Percentiles rank a stretch among this genome's conserved stretches.
Evolutionary conservation across 2,797 vertebrate genomes (phyloP).

Genomic region (Scolopax bukidnonensis): DNA sequence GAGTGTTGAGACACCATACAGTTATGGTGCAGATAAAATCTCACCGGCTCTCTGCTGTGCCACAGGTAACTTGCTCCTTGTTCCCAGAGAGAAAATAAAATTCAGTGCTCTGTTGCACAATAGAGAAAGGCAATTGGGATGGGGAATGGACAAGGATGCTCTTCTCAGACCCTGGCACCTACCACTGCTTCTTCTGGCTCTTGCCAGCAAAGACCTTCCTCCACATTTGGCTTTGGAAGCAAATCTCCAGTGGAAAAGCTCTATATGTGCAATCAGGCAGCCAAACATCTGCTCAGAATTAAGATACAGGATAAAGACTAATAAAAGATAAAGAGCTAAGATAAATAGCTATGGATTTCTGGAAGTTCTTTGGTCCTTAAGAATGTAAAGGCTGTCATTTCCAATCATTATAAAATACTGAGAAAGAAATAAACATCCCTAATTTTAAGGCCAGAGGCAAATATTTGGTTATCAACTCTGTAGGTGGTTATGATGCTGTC

Average conservation of each 20-base stretch:
- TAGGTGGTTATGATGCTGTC: neutral
- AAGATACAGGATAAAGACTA: neutral
- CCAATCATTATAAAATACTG: neutral
- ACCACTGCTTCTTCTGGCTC: neutral
- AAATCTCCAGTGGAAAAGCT: neutral
- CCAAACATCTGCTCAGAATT: neutral
- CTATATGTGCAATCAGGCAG: neutral
- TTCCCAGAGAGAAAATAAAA: neutral
- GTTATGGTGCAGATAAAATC: neutral
- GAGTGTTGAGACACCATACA: rapidly evolving
- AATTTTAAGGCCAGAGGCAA: neutral
- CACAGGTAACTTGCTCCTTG: neutral
- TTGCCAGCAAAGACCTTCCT: neutral
- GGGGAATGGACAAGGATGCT: neutral
- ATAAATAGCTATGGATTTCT: neutral
- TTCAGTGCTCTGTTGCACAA: neutral
- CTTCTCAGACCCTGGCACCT: neutral
- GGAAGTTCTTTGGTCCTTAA: neutral
- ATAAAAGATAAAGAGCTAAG: neutral
- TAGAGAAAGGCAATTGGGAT: neutral
- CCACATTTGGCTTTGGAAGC: neutral
- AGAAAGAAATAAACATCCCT: neutral
- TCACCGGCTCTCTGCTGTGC: neutral
- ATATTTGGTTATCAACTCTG: neutral
- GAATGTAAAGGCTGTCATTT: neutral